Evolutionary conservation across 64 coral and sea anemone species (phyloP).

Genomic region (Porites lutea): DNA sequence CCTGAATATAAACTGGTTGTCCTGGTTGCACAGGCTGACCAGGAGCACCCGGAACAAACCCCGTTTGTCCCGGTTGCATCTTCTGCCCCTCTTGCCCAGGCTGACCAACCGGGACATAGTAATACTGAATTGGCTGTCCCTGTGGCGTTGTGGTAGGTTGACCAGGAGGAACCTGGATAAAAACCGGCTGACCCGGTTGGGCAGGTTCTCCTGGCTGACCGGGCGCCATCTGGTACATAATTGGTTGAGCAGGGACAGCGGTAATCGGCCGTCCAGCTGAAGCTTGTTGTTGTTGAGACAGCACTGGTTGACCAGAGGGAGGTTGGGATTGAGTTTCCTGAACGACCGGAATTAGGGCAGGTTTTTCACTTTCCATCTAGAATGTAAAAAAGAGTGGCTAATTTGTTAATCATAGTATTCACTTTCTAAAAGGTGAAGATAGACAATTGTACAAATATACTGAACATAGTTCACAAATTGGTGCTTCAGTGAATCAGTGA

Average conservation of each 20-base stretch:
- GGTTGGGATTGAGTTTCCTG: neutral
- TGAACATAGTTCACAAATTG: too few relatives aligned
- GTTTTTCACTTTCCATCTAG: constrained; percentile 34
- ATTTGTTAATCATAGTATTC: neutral
- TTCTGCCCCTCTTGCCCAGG: neutral
- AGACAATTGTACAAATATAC: too few relatives aligned
- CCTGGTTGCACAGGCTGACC: neutral
- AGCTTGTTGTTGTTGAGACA: neutral
- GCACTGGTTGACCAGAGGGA: neutral
- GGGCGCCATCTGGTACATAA: constrained; percentile 32
- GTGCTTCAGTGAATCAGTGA: too few relatives aligned
- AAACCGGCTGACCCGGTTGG: neutral
- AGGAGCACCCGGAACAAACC: neutral
- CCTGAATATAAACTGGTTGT: neutral
- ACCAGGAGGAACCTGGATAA: constrained; percentile 10
- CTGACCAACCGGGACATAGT: neutral
- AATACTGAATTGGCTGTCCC: constrained; percentile 47
- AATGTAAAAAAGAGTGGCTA: neutral
- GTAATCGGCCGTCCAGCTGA: neutral
- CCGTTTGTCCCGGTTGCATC: neutral
- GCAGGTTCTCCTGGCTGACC: neutral
- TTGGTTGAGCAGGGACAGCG: constrained; percentile 1
- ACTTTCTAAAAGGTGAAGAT: too few relatives aligned
- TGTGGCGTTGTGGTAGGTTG: constrained; percentile 5
- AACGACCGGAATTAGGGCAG: neutral